These are phyloP conservation scores for Anthopleura sola DNA, from an alignment of 64 coral and sea anemone species.

Conservation along the genomic window DNA sequence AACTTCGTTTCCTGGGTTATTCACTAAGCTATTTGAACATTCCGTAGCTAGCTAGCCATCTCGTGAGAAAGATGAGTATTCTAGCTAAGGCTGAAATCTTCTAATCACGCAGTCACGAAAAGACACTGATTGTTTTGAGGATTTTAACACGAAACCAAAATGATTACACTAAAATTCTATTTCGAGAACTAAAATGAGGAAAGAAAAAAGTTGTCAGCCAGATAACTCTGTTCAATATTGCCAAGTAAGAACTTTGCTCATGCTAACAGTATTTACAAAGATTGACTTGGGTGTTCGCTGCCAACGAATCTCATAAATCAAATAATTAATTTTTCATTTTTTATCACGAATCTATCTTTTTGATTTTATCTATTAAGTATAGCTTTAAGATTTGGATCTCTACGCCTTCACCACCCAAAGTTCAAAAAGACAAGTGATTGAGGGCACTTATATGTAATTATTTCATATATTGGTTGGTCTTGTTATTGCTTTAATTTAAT, in stretches of 20 bases:
- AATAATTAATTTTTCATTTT: too few relatives aligned
- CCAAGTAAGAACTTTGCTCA: neutral
- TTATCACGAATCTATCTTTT: neutral
- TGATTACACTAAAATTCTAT: neutral
- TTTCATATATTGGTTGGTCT: neutral
- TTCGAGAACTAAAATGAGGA: neutral
- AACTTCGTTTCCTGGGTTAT: neutral
- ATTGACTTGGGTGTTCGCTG: neutral
- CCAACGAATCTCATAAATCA: too few relatives aligned
- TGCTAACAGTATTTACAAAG: too few relatives aligned
- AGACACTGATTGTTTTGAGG: neutral
- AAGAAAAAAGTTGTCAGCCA: too few relatives aligned
- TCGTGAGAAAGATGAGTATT: neutral
- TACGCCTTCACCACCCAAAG: constrained; percentile 4
- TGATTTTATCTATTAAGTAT: neutral
- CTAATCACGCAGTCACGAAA: neutral
- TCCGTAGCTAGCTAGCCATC: neutral
- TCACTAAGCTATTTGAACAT: neutral
- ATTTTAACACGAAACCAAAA: neutral
- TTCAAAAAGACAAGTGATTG: neutral
- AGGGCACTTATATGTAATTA: neutral
- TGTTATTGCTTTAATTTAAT: neutral
- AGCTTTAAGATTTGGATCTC: neutral
- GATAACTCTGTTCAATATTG: neutral
- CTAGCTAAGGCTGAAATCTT: neutral